Conservation (phyloP, 2,888 invertebrate species). For the Mythimna vitellina region DNA sequence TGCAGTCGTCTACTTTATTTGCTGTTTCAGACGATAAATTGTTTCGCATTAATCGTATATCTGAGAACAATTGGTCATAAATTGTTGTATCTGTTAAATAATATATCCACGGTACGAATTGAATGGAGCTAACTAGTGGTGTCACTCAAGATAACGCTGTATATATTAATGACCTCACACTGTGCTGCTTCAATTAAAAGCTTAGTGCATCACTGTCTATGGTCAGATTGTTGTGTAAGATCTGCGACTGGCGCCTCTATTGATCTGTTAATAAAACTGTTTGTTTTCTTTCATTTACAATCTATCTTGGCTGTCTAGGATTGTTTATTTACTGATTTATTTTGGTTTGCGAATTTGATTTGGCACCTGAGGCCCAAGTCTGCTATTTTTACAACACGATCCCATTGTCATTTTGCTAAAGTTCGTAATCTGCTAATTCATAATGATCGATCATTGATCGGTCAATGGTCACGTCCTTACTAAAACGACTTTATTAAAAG, state of each 20-base stretch:
- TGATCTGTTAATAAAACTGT: conserved; percentile 48
- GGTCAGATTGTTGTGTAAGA: conserved; percentile 45
- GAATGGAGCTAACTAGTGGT: conserved; percentile 56
- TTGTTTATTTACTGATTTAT: conserved; percentile 27
- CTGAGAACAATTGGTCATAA: conserved; percentile 72
- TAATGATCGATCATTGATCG: too few relatives aligned
- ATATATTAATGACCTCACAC: conserved; percentile 60
- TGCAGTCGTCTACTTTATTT: conserved; percentile 34
- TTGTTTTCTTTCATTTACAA: conserved; percentile 33
- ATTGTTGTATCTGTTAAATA: conserved; percentile 60
- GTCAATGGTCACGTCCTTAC: too few relatives aligned
- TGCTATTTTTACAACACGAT: too few relatives aligned
- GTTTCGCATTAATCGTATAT: conserved; percentile 59
- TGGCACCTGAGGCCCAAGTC: too few relatives aligned
- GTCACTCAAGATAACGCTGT: conserved; percentile 58
- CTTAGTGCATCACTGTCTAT: conserved; percentile 56
- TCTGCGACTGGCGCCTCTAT: conserved; percentile 41
- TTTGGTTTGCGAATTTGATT: conserved; percentile 18
- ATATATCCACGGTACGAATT: conserved; percentile 54
- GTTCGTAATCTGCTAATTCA: too few relatives aligned
- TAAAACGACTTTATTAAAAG: too few relatives aligned
- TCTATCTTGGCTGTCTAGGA: conserved; percentile 1
- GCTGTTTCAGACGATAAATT: conserved; percentile 55
- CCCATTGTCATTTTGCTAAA: too few relatives aligned
- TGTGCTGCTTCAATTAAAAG: conserved; percentile 58